Evolutionary conservation across 2,888 invertebrate genomes (phyloP), one percentile per base, ranked within the genome.

Genomic region (Lamproptera curius): DNA sequence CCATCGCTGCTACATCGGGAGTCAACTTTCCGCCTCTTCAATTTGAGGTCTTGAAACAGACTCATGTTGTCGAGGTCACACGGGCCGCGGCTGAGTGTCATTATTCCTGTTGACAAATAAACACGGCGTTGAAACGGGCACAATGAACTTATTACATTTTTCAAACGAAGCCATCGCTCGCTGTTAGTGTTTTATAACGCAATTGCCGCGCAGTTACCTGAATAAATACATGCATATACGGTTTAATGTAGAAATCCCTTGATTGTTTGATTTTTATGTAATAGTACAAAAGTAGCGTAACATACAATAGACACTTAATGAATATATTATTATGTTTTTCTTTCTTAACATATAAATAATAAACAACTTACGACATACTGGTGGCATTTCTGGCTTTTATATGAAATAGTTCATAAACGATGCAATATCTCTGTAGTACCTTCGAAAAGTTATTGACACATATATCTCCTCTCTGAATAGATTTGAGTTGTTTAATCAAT

Each of bases 21-120:
- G 91, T 97, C 96, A 87, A 97, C 95, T 92, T 97, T 96, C 91
- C 97, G 95, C 91, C 97, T 93, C 92, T 97, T 97, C 89, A 97
- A 91, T 91, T 97, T 97, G 91, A 97, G 94, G 92, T 97, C 97
- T 93, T 97, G 97, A 92, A 97, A 97, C 90, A 97, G 95, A 95
- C 97, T 97, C 97, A 97, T 97, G 91, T 95, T 96, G 95, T 95
- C 95, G 92, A 95, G 94, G 93, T 96, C 95, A 91, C 95, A 96
- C 92, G 95, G 95, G 92, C 94, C 94, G 92, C 95, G 95, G 93
- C 95, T 96, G 92, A 96, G 95, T 94, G 96, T 96, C 96, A 96
- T 96, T 95, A 95, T 96, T 95, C 95, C 96, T 96, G 90, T 54
- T 51, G 59, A 77, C 80, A 86, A 84, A 56, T 17, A 49, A 33